Evolutionary conservation across 2,797 vertebrate species (phyloP).

Genomic region (Schizopygopsis malacanthus): DNA sequence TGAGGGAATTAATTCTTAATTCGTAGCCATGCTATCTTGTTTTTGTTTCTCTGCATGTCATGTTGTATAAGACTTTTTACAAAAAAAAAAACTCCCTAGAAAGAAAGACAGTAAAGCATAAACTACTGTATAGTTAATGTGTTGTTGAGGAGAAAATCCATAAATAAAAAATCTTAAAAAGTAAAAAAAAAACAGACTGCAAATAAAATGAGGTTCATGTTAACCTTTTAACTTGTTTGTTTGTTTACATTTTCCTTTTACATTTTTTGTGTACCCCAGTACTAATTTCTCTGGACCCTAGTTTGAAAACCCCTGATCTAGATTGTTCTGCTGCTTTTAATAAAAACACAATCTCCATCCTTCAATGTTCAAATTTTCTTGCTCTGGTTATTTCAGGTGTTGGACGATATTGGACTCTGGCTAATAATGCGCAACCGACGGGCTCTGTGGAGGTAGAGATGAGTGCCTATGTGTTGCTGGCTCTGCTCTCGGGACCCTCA

Average conservation of each 20-base stretch:
- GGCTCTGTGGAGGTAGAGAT: slow-evolving; percentile 86
- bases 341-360: background rate
- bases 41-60: background rate
- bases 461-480: slow-evolving; percentile 83
- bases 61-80: background rate
- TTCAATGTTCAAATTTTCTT: background rate
- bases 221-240: background rate
- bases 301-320: background rate
- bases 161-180: too few species aligned
- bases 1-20: background rate
- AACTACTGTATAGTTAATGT: background rate
- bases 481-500: slow-evolving; percentile 77
- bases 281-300: background rate
- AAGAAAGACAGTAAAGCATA: background rate
- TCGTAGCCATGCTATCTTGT: background rate
- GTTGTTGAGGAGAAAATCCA: background rate
- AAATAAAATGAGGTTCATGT: too few species aligned
- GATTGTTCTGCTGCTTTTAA: background rate
- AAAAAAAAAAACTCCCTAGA: background rate
- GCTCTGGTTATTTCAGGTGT: slow-evolving; percentile 59
- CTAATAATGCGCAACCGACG: slow-evolving; percentile 40
- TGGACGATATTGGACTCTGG: slow-evolving; percentile 69
- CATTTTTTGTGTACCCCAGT: background rate
- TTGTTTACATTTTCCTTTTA: background rate
- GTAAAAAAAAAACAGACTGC: too few species aligned